These are phyloP conservation scores for Ramphastos sulfuratus DNA, from an alignment of 2,113 vertebrate species.

Conservation along the genomic window DNA sequence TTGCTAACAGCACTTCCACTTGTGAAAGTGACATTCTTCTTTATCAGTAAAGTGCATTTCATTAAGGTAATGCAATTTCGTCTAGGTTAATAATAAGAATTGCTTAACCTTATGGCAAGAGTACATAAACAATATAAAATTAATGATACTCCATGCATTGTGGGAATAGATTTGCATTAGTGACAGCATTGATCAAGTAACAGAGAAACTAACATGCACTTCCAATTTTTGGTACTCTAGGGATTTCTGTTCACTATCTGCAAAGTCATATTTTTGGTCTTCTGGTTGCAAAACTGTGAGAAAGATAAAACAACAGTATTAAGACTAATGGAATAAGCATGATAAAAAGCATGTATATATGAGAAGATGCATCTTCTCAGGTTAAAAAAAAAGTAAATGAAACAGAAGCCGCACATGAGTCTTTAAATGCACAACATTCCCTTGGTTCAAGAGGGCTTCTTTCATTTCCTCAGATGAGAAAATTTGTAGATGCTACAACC, in stretches of 20 bases:
- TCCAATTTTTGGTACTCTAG: slow-evolving; percentile 42
- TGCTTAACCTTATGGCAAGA: slow-evolving; percentile 85
- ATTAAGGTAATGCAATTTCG: slow-evolving; percentile 85
- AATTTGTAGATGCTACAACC: background rate
- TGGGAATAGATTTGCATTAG: slow-evolving; percentile 77
- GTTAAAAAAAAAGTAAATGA: background rate
- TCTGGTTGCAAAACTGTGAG: slow-evolving; percentile 31
- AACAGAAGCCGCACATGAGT: background rate
- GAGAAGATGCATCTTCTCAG: background rate
- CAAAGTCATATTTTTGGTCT: background rate
- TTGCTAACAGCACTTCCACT: slow-evolving; percentile 84
- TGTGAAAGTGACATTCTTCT: slow-evolving; percentile 87
- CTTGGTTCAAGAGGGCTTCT: background rate
- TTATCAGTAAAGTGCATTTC: slow-evolving; percentile 85
- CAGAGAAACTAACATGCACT: slow-evolving; percentile 52
- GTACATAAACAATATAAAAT: slow-evolving; percentile 83
- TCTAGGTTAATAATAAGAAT: slow-evolving; percentile 83
- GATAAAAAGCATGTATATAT: background rate
- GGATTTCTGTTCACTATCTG: slow-evolving; percentile 14
- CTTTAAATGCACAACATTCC: background rate
- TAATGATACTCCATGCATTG: slow-evolving; percentile 73
- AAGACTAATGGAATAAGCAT: background rate
- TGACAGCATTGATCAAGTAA: slow-evolving; percentile 74
- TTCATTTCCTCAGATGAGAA: background rate
- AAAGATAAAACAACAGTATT: background rate